Conservation (phyloP, 2,797 vertebrate species). For the Lepidocolaptes lacrymiger region DNA sequence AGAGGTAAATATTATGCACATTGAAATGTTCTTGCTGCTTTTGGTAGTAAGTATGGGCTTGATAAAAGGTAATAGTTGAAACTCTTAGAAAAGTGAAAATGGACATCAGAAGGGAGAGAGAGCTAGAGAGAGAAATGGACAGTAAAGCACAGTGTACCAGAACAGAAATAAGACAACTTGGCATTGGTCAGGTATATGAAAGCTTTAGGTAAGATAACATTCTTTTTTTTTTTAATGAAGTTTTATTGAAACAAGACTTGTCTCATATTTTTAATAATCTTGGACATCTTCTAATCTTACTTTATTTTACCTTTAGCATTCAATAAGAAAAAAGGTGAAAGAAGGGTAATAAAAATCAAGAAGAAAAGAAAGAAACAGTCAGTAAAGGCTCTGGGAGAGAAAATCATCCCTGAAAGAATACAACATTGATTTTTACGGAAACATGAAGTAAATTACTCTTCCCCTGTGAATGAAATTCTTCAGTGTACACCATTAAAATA, state of each 20-base stretch:
- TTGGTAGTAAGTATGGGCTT: neutral
- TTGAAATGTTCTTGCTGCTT: neutral
- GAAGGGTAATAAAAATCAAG: conserved; percentile 63
- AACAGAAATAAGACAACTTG: neutral
- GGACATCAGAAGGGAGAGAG: neutral
- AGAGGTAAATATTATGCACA: neutral
- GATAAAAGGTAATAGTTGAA: neutral
- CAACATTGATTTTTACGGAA: conserved; percentile 1
- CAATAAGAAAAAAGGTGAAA: conserved; percentile 23
- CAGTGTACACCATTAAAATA: neutral
- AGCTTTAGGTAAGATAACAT: neutral
- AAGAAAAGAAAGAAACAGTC: conserved; percentile 67
- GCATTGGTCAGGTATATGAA: neutral
- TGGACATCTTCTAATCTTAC: neutral
- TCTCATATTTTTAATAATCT: neutral
- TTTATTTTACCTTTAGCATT: conserved; percentile 48
- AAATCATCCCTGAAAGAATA: conserved; percentile 29
- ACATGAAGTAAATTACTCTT: neutral
- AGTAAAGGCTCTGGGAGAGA: neutral
- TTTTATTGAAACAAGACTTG: neutral
- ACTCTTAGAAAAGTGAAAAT: neutral
- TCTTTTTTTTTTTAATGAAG: neutral
- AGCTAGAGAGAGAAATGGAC: neutral
- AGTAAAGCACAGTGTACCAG: neutral
- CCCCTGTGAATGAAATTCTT: conserved; percentile 21